Evolutionary conservation across 2,113 vertebrate genomes (phyloP), one percentile per base, ranked within the genome.

Genomic region (Guaruba guarouba): DNA sequence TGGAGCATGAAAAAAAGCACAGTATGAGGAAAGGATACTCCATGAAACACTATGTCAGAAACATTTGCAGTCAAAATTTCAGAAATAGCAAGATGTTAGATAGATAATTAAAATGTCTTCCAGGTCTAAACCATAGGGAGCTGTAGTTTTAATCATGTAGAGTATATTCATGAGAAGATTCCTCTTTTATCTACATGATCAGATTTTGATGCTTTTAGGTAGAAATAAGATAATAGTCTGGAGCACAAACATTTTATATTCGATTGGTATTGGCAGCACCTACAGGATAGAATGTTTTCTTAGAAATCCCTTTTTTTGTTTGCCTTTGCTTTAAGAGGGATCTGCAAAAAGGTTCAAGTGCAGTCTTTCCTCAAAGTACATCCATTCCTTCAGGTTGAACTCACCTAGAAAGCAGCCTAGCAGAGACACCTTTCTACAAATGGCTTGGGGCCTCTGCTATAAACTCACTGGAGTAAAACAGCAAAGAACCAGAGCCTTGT

Each of bases 91-190:
- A 97, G 96, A 97, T 97, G 96, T 96, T 97, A 97, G 97, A 97
- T 96, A 98, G 97, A 97, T 98, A 98, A 97, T 98, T 98, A 98
- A 97, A 98, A 98, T 97, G 92, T 98, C 97, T 98, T 98, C 96
- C 96, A 97, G 95, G 94, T 97, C 96, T 96, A 97, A 97, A 97
- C 97, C 97, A 87, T 95, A 92, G 97, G 96, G 96, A 98, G 94
- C 93, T 97, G 39, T 88, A 93, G 84, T 97, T 98, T 97, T 98
- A 98, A 98, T 98, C 97, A 98, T 23, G 89, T 92, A 93, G 88
- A 97, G 91, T 97, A 93, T 96, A 97, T 97, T 97, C 97, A 98
- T 98, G 95, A 97, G 95, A 97, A 98, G 80, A 96, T 96, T 96
- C 79, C 86, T 51, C 96, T 98, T 98, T 98, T 97, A 98, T 98